Base-by-base conservation (phyloP, 2,888 invertebrate species). In the Allacma fusca region DNA sequence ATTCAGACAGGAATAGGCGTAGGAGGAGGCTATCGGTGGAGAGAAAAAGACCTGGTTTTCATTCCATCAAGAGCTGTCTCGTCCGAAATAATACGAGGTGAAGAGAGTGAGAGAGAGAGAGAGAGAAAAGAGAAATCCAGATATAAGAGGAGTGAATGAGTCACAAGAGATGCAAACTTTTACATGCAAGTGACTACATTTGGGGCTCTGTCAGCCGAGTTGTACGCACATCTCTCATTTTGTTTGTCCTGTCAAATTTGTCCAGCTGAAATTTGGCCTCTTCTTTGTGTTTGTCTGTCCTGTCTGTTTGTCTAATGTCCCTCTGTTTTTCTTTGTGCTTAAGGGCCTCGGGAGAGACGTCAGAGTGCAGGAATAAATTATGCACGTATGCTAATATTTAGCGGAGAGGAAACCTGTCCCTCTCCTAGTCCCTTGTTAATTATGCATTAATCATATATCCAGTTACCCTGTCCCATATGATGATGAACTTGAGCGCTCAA, bases 231-330 rank as follows among this genome's bases (percentile, higher is more conserved):
- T 62, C 62, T 23, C 57, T 57, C 23, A 57, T 23, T 21, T 21
- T 21, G 57, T 57, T 62, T 62, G 62, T 24, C 62, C 26, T 23
- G 62, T 24, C 62, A 62, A 62, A 26, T 57, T 57, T 57, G 57
- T 57, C 19, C 21, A 21, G 57, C 21, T 9, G 16, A 57, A 57
- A 57, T 21, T 57, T 21, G 57, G 21, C 4, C 23, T 21, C 57
- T 21, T 57, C 5, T 34, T 7, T 57, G 13, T 16, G 13, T 57
- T 57, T 57, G 57, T 16, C n/a, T 57, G 7, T 16, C 34, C 57
- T 16, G 57, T 57, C 57, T 57, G 7, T 57, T 23, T 57, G 57
- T 57, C 4, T 16, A 23, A 23, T 5, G 57, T 34, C 9, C n/a
- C n/a, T 34, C 4, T 34, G 34, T 34, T 34, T 34, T 34, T 34